Evolutionary conservation across 2,797 vertebrate genomes (phyloP), one percentile per base, ranked within the genome.

Genomic region (Etheostoma nigrum): DNA sequence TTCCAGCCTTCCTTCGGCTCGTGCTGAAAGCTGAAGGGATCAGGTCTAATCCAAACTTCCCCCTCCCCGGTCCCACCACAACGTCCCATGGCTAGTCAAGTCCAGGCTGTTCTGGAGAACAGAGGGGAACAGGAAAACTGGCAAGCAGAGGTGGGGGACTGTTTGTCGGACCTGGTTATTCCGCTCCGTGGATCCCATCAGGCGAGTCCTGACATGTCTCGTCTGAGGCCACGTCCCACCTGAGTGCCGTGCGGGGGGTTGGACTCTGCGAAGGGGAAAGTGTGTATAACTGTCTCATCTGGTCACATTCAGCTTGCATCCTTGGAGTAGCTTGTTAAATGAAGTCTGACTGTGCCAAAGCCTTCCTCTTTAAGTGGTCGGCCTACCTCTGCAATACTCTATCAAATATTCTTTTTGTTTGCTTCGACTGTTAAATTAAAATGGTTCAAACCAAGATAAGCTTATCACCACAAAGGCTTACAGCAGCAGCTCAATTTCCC

Each of bases 111-210:
- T 78, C 0, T 10, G 75, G 68, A 81, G 76, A 79, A 79, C 52
- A 18, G 58, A 48, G 60, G 51, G 75, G 73, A 25, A 53, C 66
- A 77, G 79, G 75, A 62, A 84, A 88, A 84, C 83, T 74, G 86
- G 86, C 84, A 86, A 79, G 79, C 62, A 36, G 79, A 86, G 87
- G 78, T 85, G 84, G 79, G 90, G 86, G 90, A 91, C 89, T 83
- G 88, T 90, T 90, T 93, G 93, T 94, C 92, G 79, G 84, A 91
- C 79, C 88, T 66, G 87, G 90, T 93, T 92, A 92, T 92, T 94
- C 91, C 89, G 88, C 93, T 92, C 86, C 1, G 79, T 78, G 88
- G 88, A 90, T 92, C 86, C 89, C 90, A 90, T 92, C 91, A 91
- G 91, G 91, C 84, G 72, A 88, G 87, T 84, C 45, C 52, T 91